Evolutionary conservation across 2,797 vertebrate species (phyloP).

Genomic region (Vultur gryphus): DNA sequence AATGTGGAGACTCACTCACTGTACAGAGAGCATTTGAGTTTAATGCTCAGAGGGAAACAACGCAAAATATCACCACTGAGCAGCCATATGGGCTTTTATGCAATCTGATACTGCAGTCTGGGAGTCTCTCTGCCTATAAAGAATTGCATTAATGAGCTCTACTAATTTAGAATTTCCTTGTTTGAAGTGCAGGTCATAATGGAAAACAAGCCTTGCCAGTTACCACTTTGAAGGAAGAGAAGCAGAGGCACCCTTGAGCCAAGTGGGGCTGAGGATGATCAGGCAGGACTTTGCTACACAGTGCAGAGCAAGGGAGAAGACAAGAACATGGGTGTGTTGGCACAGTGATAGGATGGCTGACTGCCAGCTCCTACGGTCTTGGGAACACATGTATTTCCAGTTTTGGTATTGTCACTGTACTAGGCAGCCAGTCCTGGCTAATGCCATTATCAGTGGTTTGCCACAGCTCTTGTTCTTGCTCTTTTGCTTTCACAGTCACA

Average conservation of each 20-base stretch:
- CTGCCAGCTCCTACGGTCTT: neutral
- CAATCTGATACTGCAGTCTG: neutral
- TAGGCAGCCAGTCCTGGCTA: neutral
- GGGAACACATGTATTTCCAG: neutral
- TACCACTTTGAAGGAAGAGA: neutral
- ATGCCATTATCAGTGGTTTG: neutral
- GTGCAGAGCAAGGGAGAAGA: neutral
- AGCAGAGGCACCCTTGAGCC: neutral
- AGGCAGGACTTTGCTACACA: neutral
- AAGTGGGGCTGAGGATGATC: neutral
- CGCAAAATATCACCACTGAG: neutral
- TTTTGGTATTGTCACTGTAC: neutral
- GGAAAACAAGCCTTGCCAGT: neutral
- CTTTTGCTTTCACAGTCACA: neutral
- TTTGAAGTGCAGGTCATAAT: neutral
- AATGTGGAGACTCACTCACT: neutral
- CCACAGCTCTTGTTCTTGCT: neutral
- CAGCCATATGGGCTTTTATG: neutral
- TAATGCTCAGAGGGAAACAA: neutral
- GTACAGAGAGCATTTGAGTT: neutral
- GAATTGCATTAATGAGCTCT: neutral
- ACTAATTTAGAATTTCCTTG: neutral
- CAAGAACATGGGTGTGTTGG: fast-evolving
- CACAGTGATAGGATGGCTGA: neutral
- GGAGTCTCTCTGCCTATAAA: neutral